Conservation (phyloP, 2,113 vertebrate genomes). For the Megaceryle maxima region DNA sequence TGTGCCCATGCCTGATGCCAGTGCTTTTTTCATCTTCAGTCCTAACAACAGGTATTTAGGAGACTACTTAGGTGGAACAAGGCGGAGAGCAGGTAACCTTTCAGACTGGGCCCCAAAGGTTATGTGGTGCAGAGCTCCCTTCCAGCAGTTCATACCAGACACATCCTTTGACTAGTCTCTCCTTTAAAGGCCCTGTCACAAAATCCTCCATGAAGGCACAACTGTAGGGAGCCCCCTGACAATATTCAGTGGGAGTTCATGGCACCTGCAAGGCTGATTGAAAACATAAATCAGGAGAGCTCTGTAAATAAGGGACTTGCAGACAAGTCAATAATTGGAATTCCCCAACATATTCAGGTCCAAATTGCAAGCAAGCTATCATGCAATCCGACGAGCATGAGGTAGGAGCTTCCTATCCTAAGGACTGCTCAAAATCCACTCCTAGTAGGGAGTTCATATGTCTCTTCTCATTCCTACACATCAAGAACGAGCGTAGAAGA, state of each 20-base stretch:
- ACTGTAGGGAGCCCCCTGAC: neutral
- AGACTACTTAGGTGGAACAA: neutral
- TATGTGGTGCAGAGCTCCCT: neutral
- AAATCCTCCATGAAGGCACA: neutral
- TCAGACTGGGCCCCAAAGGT: neutral
- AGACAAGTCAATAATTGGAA: neutral
- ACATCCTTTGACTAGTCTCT: neutral
- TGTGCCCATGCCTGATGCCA: constrained; percentile 94
- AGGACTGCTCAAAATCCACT: neutral
- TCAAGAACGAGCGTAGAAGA: neutral
- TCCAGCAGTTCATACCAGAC: neutral
- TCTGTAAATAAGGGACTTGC: neutral
- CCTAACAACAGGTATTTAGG: constrained; percentile 89
- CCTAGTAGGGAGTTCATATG: neutral
- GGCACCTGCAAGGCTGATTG: neutral
- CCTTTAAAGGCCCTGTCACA: neutral
- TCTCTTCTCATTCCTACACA: neutral
- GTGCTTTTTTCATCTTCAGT: constrained; percentile 96
- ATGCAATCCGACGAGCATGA: neutral
- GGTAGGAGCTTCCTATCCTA: neutral
- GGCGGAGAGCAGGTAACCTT: neutral
- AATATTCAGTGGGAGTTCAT: neutral
- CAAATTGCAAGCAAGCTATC: neutral
- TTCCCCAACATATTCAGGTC: neutral
- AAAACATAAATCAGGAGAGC: neutral